Base-by-base conservation (phyloP, 2,113 vertebrate species). In the Collichthys lucidus region DNA sequence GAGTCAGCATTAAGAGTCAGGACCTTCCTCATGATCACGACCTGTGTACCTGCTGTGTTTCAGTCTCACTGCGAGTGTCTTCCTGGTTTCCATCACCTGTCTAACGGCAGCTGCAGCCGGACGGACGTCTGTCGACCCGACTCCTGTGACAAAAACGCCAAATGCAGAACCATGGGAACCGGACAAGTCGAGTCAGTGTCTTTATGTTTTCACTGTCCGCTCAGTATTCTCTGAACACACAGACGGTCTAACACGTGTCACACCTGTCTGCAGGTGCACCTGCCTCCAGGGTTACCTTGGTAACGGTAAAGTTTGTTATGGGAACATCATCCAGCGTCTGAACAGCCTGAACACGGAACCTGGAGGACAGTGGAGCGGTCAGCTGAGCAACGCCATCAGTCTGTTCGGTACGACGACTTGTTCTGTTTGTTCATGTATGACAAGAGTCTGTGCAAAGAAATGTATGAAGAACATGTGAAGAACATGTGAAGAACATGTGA, bases 31-130 rank as follows among this genome's bases (percentile, higher is more conserved):
- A 46, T 11, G 44, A 46, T 46, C 44, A 46, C 11, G 11, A 12
- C 14, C n/a, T 67, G 50, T 76, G 44, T 64, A 16, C 59, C 1
- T 35, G 52, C n/a, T 72, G 52, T 88, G 5, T 78, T 84, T 65
- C 84, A 99, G 98, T 96, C 95, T 76, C 96, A 98, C 93, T 99
- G 98, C 8, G 96, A 97, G 84, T 99, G 98, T 92, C 95, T 95
- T 74, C 85, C 96, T 16, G 96, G 97, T 9, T 98, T 95, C 49
- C 92, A 67, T 0, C 83, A 87, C 17, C 94, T 96, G 69, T 56
- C 87, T 0, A 70, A 90, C 0, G 95, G 95, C 62, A 86, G 95
- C 76, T 99, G 98, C 91, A 94, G 90, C 42, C 71, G 97, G 80
- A 91, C 0, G 0, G 91, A 98, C 1, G 12, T 85, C 57, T 99